Base-by-base conservation (phyloP, 1,140 invertebrate genomes). In the Drosophila mayri region DNA sequence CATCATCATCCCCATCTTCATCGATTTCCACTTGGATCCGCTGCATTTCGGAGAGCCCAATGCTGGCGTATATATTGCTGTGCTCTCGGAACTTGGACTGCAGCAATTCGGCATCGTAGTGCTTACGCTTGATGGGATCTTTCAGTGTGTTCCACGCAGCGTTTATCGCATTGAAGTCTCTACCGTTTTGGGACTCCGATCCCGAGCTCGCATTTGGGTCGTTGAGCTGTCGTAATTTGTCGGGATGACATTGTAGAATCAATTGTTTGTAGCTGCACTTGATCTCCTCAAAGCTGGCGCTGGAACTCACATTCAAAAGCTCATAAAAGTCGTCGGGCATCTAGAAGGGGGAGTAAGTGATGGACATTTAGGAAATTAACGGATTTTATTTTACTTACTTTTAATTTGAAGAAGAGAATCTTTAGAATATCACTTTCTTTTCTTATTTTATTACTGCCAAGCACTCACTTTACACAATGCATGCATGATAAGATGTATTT, bases 221-320 rank as follows among this genome's bases (percentile, higher is more conserved):
- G 70, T 65, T 32, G 11, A 61, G 64, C 59, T 91, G 88, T 65
- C 72, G 81, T 70, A 92, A 76, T 92, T 92, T 92, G 86, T 92
- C 91, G 50, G 91, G 91, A 92, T 92, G 91, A 90, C 85, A 92
- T 87, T 90, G 88, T 87, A 92, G 71, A 85, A 92, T 91, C 80
- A 92, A 84, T 80, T 91, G 85, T 44, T 92, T 92, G 77, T 92
- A 92, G 81, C 83, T 92, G 40, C 64, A 49, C 54, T 91, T 92
- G 57, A 92, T 79, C 78, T 92, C 88, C 37, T 92, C 91, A 40
- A 85, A 75, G 10, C 66, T 85, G 55, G 91, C 91, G 37, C 57
- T 85, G 55, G 85, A 40, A 8, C 46, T 11, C 20, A 73, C 74
- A 52, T 92, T 79, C 7, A 92, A 76, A 22, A 90, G 74, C 52